Conservation (phyloP, 2,797 vertebrate species). For the Catharus ustulatus region DNA sequence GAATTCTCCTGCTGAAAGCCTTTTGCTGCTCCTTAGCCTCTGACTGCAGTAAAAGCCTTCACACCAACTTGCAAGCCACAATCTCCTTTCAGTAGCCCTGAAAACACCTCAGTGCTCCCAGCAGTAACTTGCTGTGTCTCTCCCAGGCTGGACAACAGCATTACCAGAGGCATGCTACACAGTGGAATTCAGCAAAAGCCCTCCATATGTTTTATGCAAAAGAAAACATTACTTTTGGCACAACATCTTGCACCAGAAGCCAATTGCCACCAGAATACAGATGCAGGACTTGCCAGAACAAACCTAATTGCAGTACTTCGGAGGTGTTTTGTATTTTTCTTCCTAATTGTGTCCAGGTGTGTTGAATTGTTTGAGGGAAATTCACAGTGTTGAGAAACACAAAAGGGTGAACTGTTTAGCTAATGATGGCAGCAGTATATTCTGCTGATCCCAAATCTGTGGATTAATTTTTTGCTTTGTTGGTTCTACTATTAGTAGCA, state of each 20-base stretch:
- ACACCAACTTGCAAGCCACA: background rate
- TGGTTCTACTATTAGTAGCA: background rate
- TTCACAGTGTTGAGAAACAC: background rate
- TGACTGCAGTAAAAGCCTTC: background rate
- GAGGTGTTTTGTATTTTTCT: constrained; percentile 48
- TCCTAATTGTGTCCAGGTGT: constrained; percentile 46
- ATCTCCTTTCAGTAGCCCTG: background rate
- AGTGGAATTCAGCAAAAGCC: background rate
- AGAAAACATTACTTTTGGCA: constrained; percentile 69
- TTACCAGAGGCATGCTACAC: background rate
- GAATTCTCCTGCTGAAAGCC: background rate
- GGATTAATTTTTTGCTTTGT: background rate
- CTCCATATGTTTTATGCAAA: constrained; percentile 19
- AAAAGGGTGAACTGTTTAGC: background rate
- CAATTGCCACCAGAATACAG: constrained; percentile 56
- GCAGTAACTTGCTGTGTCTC: background rate
- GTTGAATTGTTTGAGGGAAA: constrained; percentile 29
- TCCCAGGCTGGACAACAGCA: background rate
- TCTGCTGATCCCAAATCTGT: background rate
- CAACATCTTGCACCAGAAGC: constrained; percentile 40
- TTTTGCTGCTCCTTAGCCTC: background rate
- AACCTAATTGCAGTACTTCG: constrained; percentile 43
- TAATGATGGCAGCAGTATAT: background rate
- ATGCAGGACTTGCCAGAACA: constrained; percentile 46
- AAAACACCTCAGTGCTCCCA: background rate